Evolutionary conservation across 2,888 invertebrate genomes (phyloP), one percentile per base, ranked within the genome.

Genomic region (Mamestra brassicae): DNA sequence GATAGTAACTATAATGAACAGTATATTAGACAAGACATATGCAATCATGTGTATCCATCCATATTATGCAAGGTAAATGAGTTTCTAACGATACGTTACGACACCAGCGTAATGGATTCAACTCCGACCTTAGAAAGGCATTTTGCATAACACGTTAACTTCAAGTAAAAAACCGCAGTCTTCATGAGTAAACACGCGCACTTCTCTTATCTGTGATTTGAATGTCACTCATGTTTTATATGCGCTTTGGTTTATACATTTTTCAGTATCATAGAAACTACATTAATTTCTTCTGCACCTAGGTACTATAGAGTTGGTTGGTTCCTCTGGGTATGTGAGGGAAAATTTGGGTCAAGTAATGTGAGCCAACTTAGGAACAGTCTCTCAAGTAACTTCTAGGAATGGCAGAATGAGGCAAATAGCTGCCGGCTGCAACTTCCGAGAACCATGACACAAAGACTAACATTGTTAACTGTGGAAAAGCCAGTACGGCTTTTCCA

Each of bases 41-140:
- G 87, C 84, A 88, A 88, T 87, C 84, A 85, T 85, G 81, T 82
- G 76, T 76, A 81, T 85, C 74, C 76, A 81, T 85, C 74, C 76
- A 86, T 74, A 86, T 91, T 91, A 90, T 89, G 90, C 87, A 92
- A 92, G 87, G 75, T 81, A 89, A 89, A 88, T 89, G 83, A 86
- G 88, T 88, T 86, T 81, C 85, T 87, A 88, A 88, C 87, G 86
- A 87, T 88, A 89, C 78, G 80, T 90, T 90, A 88, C 87, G 83
- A 88, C 88, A 89, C 85, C 75, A 71, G 63, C 52, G 68, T 88
- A 88, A 89, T 89, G 84, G 87, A 87, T 88, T 91, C 89, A 91
- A 92, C 93, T 93, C 76, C 88, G 88, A 93, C 92, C 93, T 91
- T 89, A 91, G 90, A 91, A 90, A 92, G 89, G 87, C 86, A 84